Percentiles rank a stretch among this genome's conserved stretches.
These are phyloP conservation scores for Drosophila yooni DNA, from an alignment of 2,888 invertebrate genomes.

Conservation along the genomic window DNA sequence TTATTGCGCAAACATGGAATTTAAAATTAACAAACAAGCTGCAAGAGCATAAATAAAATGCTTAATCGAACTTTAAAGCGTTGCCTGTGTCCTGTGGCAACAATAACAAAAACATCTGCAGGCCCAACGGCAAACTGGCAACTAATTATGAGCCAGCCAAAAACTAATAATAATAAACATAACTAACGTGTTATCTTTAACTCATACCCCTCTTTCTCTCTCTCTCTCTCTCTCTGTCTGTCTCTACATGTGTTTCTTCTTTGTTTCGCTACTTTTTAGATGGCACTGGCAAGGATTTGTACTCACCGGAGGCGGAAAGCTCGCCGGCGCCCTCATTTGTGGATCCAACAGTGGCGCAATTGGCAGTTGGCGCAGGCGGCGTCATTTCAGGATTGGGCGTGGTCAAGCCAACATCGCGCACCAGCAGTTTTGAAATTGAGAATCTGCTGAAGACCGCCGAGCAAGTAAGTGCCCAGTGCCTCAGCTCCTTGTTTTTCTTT, in stretches of 20 bases:
- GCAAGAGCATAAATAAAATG: constrained; percentile 42
- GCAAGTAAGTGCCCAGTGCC: constrained; percentile 85
- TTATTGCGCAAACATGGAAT: constrained; percentile 76
- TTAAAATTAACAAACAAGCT: constrained; percentile 74
- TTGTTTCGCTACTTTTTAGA: constrained; percentile 61
- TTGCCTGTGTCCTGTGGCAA: constrained; percentile 10
- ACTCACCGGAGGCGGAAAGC: constrained; percentile 88
- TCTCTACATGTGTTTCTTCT: constrained; percentile 2
- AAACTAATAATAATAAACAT: constrained; percentile 63
- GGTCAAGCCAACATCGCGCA: constrained; percentile 90
- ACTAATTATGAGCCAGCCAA: constrained; percentile 57
- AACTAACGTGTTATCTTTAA: constrained; percentile 58
- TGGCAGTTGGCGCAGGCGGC: constrained; percentile 56
- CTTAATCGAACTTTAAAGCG: constrained; percentile 52
- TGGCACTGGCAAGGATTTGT: constrained; percentile 90
- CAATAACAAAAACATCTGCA: constrained; percentile 32
- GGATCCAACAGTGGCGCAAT: constrained; percentile 79
- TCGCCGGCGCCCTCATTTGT: constrained; percentile 86
- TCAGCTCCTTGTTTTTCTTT: constrained; percentile 17
- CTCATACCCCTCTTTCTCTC: constrained; percentile 2
- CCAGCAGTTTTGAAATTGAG: constrained; percentile 97
- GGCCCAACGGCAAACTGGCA: constrained; percentile 40
- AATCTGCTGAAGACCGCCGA: constrained; percentile 91
- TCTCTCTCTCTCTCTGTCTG: constrained; percentile 1
- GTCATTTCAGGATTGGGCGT: constrained; percentile 66